phyloP scores from a whole-genome alignment of 2,113 vertebrate genomes.

The Sinocyclocheilus maitianheensis region DNA sequence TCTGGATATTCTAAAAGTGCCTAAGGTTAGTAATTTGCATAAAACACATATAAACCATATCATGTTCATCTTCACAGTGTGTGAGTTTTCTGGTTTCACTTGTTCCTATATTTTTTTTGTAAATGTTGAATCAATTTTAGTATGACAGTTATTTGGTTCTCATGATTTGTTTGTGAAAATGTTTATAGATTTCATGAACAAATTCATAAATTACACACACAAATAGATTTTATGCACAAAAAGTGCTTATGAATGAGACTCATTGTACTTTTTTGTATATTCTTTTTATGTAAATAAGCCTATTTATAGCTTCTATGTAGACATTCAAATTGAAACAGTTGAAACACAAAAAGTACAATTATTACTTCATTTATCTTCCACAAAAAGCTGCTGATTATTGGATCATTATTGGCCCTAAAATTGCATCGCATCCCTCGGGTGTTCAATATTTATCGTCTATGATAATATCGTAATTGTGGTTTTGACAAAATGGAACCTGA shows the following conservation, averaged over 20 bases:
- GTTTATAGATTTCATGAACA: not conserved
- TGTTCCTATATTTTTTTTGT: not conserved
- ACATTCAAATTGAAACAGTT: not conserved
- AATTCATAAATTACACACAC: no score
- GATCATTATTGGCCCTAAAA: not conserved
- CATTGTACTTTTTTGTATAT: no score
- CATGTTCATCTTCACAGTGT: not conserved
- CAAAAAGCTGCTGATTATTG: not conserved
- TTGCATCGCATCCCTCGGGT: not conserved
- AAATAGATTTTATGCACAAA: no score
- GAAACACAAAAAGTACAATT: not conserved
- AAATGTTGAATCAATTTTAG: not conserved
- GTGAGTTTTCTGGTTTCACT: not conserved
- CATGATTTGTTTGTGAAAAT: not conserved
- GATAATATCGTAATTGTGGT: no score
- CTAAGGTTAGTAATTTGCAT: not conserved
- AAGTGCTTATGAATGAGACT: no score
- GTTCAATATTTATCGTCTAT: no score
- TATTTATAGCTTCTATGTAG: not conserved
- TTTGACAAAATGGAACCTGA: no score
- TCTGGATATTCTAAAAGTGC: not conserved
- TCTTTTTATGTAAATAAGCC: not conserved
- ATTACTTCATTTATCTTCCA: not conserved
- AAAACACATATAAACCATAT: not conserved
- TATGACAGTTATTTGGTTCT: not conserved